Conservation (phyloP, 2,113 vertebrate species). For the Tursiops truncatus region DNA sequence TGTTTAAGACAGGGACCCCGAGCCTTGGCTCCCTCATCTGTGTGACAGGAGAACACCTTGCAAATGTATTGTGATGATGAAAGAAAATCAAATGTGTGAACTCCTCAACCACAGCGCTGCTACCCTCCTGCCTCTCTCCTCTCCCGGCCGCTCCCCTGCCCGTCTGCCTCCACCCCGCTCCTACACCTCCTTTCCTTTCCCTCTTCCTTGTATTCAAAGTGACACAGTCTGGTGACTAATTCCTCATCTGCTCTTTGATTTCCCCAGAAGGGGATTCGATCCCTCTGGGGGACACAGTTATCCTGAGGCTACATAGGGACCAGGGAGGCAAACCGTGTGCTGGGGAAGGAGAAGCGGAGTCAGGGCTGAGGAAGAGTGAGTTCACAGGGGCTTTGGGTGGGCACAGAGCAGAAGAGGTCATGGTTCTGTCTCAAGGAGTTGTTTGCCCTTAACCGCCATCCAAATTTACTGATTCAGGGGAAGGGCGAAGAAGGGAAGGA, state of each 20-base stretch:
- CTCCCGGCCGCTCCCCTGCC: neutral
- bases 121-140: neutral
- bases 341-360: neutral
- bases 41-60: neutral
- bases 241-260: constrained; percentile 36
- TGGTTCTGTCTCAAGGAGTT: neutral
- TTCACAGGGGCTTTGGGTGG: neutral
- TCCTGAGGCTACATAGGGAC: neutral
- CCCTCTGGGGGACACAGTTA: neutral
- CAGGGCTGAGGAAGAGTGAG: neutral
- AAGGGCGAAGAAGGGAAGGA: neutral
- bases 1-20: neutral
- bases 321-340: neutral
- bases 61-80: neutral
- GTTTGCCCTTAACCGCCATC: neutral
- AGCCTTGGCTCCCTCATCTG: neutral
- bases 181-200: neutral
- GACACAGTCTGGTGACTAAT: constrained; percentile 37
- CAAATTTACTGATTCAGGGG: neutral
- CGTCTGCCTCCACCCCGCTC: neutral
- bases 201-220: constrained; percentile 5
- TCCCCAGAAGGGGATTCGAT: neutral
- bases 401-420: neutral
- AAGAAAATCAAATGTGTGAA: neutral
- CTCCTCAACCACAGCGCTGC: neutral